Conservation (phyloP, 1,140 invertebrate species). For the Drosophila nasuta region DNA sequence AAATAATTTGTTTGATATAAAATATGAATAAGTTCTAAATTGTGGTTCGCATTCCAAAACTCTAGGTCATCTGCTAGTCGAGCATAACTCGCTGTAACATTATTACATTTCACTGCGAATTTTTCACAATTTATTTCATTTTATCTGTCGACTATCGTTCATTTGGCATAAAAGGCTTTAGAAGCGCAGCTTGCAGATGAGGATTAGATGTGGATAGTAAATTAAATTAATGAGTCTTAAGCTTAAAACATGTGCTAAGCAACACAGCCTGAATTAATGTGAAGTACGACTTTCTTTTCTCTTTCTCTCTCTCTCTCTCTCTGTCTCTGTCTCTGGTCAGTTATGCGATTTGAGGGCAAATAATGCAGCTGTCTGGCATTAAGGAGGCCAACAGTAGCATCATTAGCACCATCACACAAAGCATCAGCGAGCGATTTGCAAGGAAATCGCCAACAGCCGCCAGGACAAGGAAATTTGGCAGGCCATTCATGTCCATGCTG, state of each 20-base stretch:
- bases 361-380: slow-evolving; percentile 36
- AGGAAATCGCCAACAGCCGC: background rate
- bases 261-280: background rate
- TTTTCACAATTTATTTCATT: slow-evolving; percentile 4
- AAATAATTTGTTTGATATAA: too few species aligned
- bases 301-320: too few species aligned
- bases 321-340: background rate
- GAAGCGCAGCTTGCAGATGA: background rate
- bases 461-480: background rate
- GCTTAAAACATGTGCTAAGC: background rate
- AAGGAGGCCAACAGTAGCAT: slow-evolving; percentile 10
- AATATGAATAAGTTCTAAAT: too few species aligned
- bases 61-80: background rate
- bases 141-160: background rate
- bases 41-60: too few species aligned
- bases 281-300: background rate
- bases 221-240: background rate
- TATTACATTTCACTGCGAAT: background rate
- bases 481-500: slow-evolving; percentile 34
- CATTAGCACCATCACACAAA: slow-evolving; percentile 10
- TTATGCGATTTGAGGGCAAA: slow-evolving; percentile 15
- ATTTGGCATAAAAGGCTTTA: background rate
- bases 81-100: background rate
- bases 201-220: background rate
- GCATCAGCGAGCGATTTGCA: slow-evolving; percentile 6